Base-by-base conservation (phyloP, 2,888 invertebrate genomes). In the Lymantria monacha region DNA sequence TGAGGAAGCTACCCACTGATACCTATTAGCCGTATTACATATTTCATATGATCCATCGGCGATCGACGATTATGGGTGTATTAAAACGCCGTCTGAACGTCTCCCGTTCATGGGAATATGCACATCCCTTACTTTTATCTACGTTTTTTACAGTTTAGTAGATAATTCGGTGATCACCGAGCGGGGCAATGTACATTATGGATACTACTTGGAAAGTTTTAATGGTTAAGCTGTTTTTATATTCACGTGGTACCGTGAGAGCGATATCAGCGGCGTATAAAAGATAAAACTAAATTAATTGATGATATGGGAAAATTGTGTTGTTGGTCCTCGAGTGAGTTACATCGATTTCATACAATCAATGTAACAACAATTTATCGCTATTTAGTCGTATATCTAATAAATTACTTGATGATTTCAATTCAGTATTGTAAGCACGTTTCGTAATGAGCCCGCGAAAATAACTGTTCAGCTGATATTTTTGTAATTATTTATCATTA, bases 11-110 rank as follows among this genome's bases (percentile, higher is more conserved):
- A 79, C 85, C 82, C 83, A 76, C 83, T 79, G 74, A 83, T 77
- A 80, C 85, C 86, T 88, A 89, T 88, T 88, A 87, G 86, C 83
- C 83, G 83, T 81, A 87, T 86, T 87, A 87, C 87, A 87, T 88
- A 87, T 87, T 87, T 86, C 85, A 87, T 87, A 83, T 83, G 85
- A 83, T 84, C 83, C 82, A 70, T 72, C 79, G 77, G 79, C 85
- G 83, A 82, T 77, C 84, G 79, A 72, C 83, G 82, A 89, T 90
- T 89, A 90, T 85, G 84, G 86, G 78, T 81, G 76, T 80, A 88
- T 89, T 89, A 89, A 88, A 83, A 83, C 76, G 85, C 83, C 80
- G 82, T 81, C 83, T 75, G 69, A 72, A 70, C 83, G 80, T 83
- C 84, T 84, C 77, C 77, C 73, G 83, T 79, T 77, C 87, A 87